Conservation (phyloP, 2,888 invertebrate genomes). For the Diploptera punctata region DNA sequence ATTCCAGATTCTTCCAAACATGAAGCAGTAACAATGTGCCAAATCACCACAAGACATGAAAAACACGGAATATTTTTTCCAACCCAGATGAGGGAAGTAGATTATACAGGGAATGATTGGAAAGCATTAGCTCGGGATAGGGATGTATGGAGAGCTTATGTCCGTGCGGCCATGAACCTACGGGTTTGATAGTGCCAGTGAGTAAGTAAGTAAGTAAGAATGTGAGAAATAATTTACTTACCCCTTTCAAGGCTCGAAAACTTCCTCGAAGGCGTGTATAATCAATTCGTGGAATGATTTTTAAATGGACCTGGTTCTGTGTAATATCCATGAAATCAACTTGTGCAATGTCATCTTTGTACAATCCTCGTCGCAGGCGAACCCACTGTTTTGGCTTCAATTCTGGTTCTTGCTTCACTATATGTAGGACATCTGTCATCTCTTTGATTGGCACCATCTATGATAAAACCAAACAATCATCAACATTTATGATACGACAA, state of each 20-base stretch:
- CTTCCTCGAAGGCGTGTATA: slow-evolving; percentile 93
- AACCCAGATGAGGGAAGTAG: no score
- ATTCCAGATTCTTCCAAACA: no score
- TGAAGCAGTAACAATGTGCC: no score
- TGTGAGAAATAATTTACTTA: slow-evolving; percentile 48
- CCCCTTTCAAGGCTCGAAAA: slow-evolving; percentile 76
- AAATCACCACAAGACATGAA: no score
- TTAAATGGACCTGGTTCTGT: slow-evolving; percentile 95
- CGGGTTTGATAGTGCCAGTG: no score
- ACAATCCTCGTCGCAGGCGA: slow-evolving; percentile 75
- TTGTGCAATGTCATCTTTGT: slow-evolving; percentile 89
- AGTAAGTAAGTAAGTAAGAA: no score
- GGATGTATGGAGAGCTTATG: no score
- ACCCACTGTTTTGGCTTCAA: slow-evolving; percentile 97
- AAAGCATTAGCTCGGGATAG: no score
- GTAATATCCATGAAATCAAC: slow-evolving; percentile 98
- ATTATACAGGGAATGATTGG: no score
- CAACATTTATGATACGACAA: no score
- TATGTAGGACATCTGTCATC: slow-evolving; percentile 98
- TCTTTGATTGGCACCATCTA: slow-evolving; percentile 99
- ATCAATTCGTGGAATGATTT: slow-evolving; percentile 94
- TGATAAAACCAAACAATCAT: slow-evolving; percentile 40
- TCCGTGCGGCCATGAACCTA: no score
- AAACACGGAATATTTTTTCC: no score
- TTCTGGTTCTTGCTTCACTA: slow-evolving; percentile 94